Percentiles rank a stretch among this genome's conserved stretches.
These are phyloP conservation scores for Agrypnia vestita DNA, from an alignment of 1,140 invertebrate genomes.

Conservation along the genomic window DNA sequence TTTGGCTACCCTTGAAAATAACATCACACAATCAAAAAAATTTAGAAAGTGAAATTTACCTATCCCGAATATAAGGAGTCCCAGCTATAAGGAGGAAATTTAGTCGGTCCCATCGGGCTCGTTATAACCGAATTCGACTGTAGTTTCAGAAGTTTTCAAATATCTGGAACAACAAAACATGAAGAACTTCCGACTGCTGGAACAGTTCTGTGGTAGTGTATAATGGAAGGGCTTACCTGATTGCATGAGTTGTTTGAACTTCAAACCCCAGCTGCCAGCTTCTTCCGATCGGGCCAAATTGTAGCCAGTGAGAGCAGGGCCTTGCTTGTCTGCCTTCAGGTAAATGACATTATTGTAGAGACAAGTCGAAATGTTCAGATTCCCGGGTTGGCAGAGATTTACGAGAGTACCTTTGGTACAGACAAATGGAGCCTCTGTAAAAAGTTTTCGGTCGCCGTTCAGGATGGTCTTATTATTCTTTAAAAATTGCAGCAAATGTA, in stretches of 20 bases:
- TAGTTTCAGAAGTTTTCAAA: too few relatives aligned
- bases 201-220: too few relatives aligned
- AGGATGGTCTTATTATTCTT: not conserved
- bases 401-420: not conserved
- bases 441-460: not conserved
- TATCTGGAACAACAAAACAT: too few relatives aligned
- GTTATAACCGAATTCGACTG: too few relatives aligned
- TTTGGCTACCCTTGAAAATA: too few relatives aligned
- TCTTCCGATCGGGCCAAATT: not conserved
- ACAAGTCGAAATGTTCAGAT: not conserved
- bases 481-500: not conserved
- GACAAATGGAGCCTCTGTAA: not conserved
- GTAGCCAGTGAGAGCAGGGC: not conserved
- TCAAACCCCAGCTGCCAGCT: not conserved
- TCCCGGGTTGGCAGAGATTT: not conserved
- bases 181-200: too few relatives aligned
- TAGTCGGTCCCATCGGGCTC: too few relatives aligned
- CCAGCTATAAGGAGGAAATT: too few relatives aligned
- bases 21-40: too few relatives aligned
- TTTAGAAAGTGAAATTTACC: too few relatives aligned
- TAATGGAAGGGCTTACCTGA: not conserved
- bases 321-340: not conserved
- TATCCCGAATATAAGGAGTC: too few relatives aligned
- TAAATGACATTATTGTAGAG: conserved; percentile 5
- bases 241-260: conserved; percentile 17